phyloP scores from a whole-genome alignment of 2,113 vertebrate genomes.

The Calonectris borealis region DNA sequence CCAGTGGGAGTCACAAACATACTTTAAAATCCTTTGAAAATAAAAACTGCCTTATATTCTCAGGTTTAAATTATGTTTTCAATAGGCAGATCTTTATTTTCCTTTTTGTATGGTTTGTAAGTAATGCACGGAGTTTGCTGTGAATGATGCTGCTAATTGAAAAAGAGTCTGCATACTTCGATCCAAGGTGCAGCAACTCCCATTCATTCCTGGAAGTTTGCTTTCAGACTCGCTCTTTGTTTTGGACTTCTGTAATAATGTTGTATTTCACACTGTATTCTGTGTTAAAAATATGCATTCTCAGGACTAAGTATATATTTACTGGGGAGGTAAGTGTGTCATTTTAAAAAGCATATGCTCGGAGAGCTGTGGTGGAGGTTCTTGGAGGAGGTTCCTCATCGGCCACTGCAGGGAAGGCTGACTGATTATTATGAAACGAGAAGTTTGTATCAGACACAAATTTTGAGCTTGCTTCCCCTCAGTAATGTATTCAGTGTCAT shows the following conservation, averaged over 20 bases:
- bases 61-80: background rate
- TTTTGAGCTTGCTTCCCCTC: background rate
- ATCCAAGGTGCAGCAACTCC: background rate
- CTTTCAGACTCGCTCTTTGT: background rate
- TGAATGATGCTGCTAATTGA: background rate
- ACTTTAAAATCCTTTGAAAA: constrained; percentile 15
- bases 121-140: background rate
- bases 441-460: background rate
- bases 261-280: background rate
- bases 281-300: background rate
- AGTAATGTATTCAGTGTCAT: background rate
- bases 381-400: background rate
- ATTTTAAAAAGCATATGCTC: background rate
- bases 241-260: background rate
- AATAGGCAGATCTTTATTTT: background rate
- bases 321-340: background rate
- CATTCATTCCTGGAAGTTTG: background rate
- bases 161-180: background rate
- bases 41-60: background rate
- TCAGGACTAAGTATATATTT: rapidly evolving
- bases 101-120: background rate
- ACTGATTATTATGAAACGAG: background rate
- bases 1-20: background rate
- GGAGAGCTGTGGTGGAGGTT: rapidly evolving
- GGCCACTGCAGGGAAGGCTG: background rate